A percentile compares a stretch with the other conserved stretches of the same genome.
Conservation (phyloP, 2,113 vertebrate species). For the Heterotilapia buettikoferi region DNA sequence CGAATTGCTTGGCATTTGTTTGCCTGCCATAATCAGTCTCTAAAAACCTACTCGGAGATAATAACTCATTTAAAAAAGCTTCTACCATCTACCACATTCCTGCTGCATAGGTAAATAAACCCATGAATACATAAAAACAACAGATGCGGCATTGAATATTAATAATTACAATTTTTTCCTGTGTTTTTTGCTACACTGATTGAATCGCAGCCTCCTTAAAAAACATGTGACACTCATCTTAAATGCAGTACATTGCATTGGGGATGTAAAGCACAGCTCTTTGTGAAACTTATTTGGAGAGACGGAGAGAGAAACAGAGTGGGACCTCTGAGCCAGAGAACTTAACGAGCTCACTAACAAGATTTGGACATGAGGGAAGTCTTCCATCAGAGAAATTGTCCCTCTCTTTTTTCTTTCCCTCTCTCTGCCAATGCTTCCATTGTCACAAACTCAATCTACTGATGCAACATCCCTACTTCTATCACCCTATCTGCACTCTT, state of each 20-base stretch:
- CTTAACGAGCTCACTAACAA: constrained; percentile 54
- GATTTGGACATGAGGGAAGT: constrained; percentile 53
- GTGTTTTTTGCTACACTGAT: neutral
- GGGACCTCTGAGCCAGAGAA: constrained; percentile 15
- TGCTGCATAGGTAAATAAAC: neutral
- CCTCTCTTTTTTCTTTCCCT: neutral
- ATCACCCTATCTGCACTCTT: neutral
- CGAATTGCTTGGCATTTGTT: neutral
- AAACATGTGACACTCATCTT: neutral
- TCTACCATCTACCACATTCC: neutral
- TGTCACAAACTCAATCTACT: constrained; percentile 33
- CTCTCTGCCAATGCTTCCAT: constrained; percentile 37
- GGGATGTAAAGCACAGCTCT: neutral
- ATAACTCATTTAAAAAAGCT: neutral
- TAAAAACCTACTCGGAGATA: neutral
- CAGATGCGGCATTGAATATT: rapidly evolving
- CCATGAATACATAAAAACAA: neutral
- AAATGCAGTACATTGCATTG: neutral
- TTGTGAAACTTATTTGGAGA: neutral
- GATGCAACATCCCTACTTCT: constrained; percentile 26
- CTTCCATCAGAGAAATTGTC: constrained; percentile 59
- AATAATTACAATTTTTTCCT: neutral
- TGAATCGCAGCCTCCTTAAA: neutral
- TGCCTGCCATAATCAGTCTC: neutral
- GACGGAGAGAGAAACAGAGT: neutral